Conservation (phyloP, 2,113 vertebrate species). For the Brachyhypopomus gauderio region DNA sequence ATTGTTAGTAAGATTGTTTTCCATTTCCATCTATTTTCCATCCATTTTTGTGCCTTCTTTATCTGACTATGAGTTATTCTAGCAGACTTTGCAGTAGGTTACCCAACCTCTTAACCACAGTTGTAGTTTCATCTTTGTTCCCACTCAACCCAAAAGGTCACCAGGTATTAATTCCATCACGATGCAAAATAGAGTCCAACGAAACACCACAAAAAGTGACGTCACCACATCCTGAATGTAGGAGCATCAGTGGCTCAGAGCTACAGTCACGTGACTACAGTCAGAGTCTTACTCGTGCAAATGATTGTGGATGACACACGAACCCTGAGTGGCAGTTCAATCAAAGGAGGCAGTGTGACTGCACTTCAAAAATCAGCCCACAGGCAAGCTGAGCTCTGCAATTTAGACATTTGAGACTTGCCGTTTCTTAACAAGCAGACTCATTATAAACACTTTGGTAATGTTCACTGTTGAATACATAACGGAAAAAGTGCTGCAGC, state of each 20-base stretch:
- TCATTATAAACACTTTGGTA: background rate
- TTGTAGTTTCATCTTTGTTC: too few relatives aligned
- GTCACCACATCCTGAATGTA: background rate
- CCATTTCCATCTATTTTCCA: too few relatives aligned
- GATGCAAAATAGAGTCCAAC: background rate
- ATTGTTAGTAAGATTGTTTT: too few relatives aligned
- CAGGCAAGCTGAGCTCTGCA: slow-evolving; percentile 1
- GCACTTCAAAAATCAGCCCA: slow-evolving; percentile 33
- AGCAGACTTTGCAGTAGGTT: too few relatives aligned
- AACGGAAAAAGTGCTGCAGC: background rate
- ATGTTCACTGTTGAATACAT: background rate
- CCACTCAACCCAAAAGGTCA: too few relatives aligned
- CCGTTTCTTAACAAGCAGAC: background rate
- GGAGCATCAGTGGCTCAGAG: background rate
- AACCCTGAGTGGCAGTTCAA: slow-evolving; percentile 21
- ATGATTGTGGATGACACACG: background rate
- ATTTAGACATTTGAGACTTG: background rate
- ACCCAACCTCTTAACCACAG: too few relatives aligned
- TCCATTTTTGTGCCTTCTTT: too few relatives aligned
- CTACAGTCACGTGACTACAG: background rate
- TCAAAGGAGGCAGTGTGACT: background rate
- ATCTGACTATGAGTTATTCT: too few relatives aligned
- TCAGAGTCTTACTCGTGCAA: slow-evolving; percentile 5
- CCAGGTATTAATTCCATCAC: background rate
- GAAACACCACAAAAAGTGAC: background rate